Percentiles rank a stretch among this genome's conserved stretches.
Conservation (phyloP, 2,797 vertebrate genomes). For the Eospalax fontanierii region DNA sequence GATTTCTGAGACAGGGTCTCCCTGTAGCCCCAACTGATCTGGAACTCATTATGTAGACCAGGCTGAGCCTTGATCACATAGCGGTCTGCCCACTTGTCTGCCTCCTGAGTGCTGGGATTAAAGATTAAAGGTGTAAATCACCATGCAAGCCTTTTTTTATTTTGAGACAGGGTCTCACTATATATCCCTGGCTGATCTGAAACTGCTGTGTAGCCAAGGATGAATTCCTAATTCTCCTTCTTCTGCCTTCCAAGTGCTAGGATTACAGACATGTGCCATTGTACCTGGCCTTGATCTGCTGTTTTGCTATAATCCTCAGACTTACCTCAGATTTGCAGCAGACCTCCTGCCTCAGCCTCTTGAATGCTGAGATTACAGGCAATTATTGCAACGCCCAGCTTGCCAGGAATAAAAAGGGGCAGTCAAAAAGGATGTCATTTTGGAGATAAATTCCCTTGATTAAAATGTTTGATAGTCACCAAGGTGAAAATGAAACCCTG, state of each 20-base stretch:
- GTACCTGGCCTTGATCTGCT: no score
- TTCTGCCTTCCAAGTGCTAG: background rate
- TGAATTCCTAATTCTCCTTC: background rate
- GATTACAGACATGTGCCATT: background rate
- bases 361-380: conserved; percentile 33
- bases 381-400: conserved; percentile 61
- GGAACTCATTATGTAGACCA: no score
- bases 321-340: no score
- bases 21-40: no score
- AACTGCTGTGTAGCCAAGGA: background rate
- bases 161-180: background rate
- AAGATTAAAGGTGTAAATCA: background rate
- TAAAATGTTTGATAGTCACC: conserved; percentile 44
- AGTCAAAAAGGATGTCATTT: conserved; percentile 64
- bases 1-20: no score
- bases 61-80: no score
- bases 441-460: conserved; percentile 64
- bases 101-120: background rate
- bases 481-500: conserved; percentile 63
- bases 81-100: no score
- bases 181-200: background rate
- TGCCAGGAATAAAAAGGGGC: conserved; percentile 54
- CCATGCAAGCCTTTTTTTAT: background rate
- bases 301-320: no score
- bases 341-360: no score